Base-by-base conservation (phyloP, 2,113 vertebrate genomes). In the Cranoglanis bouderius region DNA sequence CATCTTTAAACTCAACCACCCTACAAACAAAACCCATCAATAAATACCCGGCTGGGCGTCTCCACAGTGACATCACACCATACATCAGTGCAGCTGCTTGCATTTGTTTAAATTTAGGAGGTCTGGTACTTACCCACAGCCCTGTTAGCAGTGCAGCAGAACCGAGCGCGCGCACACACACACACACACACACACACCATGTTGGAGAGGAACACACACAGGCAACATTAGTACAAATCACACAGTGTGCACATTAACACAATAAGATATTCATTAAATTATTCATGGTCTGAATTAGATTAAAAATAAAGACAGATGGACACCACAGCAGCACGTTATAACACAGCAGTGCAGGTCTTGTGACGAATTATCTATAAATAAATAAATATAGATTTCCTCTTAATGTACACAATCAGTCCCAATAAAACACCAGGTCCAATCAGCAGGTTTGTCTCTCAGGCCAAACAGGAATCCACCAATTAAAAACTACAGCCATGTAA, bases 1-100 rank as follows among this genome's bases (percentile, higher is more conserved):
- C 97, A 95, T 99, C 98, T 96, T 97, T 99, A 94, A 99, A 99
- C 95, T 99, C 98, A 91, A 99, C 98, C 93, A 99, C 98, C 93
- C 98, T 99, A 95, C 88, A 88, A 75, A 72, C 29, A 14, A 75
- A 32, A 24, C 35, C 88, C 7, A n/a, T 18, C 14, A 16, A 55
- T 55, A 19, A 55, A 18, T 18, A 55, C 43, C 91, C 24, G 5
- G 32, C 4, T 89, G 63, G 14, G 74, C 1, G 21, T 61, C 9
- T 82, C 78, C 26, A 72, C 49, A 80, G 90, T 26, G 16, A 40
- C 65, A 3, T 3, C 70, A 40, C 32, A 72, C 72, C n/a, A 46
- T 21, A 35, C 14, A n/a, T 18, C 40, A 29, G 24, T 40, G 16
- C 14, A 77, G 26, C 13, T 14, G 51, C 21, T 24, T n/a, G 40